Evolutionary conservation across 2,888 invertebrate species (phyloP).

Genomic region (Agonopterix subpropinquella): DNA sequence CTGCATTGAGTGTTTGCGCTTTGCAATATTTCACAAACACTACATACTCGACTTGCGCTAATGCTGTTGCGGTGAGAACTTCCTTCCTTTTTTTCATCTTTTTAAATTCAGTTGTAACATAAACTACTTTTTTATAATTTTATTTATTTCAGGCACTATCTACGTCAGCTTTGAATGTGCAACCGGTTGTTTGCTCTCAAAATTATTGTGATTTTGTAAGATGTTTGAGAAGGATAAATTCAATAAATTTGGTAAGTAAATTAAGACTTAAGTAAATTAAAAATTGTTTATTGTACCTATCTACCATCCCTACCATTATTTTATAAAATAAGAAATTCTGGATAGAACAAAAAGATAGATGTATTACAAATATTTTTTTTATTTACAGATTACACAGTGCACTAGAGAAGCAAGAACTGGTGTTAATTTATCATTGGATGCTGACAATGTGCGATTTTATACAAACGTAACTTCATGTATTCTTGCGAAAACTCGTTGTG

Average conservation of each 20-base stretch:
- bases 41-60: constrained; percentile 67
- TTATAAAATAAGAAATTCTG: no score
- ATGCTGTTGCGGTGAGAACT: constrained; percentile 56
- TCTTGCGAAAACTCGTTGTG: constrained; percentile 78
- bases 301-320: no score
- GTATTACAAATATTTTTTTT: constrained; percentile 3
- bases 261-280: no score
- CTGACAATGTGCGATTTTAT: constrained; percentile 71
- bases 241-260: constrained; percentile 67
- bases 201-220: constrained; percentile 78
- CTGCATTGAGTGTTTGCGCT: constrained; percentile 69
- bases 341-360: neutral
- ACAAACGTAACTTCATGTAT: constrained; percentile 81
- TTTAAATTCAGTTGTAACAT: neutral
- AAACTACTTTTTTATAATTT: neutral
- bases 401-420: constrained; percentile 69
- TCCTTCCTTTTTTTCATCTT: no score
- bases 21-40: constrained; percentile 70
- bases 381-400: constrained; percentile 68
- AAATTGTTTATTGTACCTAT: no score
- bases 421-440: constrained; percentile 62
- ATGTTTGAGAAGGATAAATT: constrained; percentile 74
- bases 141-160: constrained; percentile 43
- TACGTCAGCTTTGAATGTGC: constrained; percentile 61
- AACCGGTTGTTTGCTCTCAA: constrained; percentile 69